Evolutionary conservation across 2,113 vertebrate species (phyloP).

Genomic region (Eolophus roseicapilla): DNA sequence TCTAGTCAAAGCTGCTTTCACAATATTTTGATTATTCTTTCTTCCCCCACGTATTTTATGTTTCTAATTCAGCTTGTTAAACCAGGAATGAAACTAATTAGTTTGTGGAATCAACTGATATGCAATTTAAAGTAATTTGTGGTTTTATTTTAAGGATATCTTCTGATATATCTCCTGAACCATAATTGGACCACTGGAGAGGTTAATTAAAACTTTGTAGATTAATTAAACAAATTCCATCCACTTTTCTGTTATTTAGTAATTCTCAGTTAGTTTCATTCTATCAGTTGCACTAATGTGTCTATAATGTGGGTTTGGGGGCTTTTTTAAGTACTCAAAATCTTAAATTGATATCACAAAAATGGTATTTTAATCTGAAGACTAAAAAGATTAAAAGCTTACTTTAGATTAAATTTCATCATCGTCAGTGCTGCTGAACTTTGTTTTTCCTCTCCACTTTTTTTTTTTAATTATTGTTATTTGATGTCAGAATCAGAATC

Average conservation of each 20-base stretch:
- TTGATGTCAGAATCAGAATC: background rate
- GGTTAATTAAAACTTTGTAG: constrained; percentile 64
- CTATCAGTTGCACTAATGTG: constrained; percentile 6
- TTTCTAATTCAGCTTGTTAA: constrained; percentile 41
- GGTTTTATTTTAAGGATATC: constrained; percentile 44
- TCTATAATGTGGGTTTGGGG: background rate
- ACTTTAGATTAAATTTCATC: background rate
- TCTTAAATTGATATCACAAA: background rate
- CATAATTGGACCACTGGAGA: constrained; percentile 40
- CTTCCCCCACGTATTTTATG: background rate
- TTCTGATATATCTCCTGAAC: constrained; percentile 31
- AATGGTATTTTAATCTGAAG: background rate
- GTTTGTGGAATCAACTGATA: constrained; percentile 1
- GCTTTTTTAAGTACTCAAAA: background rate
- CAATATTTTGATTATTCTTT: constrained; percentile 40
- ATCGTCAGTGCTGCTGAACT: background rate
- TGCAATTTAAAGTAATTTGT: constrained; percentile 36
- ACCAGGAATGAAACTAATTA: constrained; percentile 44
- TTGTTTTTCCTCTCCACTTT: background rate
- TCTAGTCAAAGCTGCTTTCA: constrained; percentile 22
- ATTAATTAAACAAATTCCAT: constrained; percentile 62
- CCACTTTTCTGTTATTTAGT: constrained; percentile 52
- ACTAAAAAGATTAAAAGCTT: background rate
- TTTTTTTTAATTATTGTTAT: background rate
- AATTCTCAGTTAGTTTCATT: constrained; percentile 35